Evolutionary conservation across 2,888 invertebrate species (phyloP).

Genomic region (Tetranychus piercei): DNA sequence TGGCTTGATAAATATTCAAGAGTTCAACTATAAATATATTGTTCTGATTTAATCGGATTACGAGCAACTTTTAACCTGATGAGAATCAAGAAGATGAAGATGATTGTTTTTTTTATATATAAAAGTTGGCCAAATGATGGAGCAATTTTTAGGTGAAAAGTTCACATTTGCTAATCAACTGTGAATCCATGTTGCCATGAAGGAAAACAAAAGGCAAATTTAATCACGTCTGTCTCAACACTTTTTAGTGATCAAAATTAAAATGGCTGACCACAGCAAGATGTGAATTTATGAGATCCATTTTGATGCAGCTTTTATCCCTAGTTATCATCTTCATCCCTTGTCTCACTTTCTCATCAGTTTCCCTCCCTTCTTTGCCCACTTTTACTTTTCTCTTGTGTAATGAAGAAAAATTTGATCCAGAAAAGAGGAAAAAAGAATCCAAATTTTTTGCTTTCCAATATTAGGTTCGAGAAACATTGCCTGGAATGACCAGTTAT

Average conservation of each 20-base stretch:
- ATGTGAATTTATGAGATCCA: not conserved
- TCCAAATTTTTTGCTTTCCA: not conserved
- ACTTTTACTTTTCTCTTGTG: not conserved
- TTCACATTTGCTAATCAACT: too few species aligned
- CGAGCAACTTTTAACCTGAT: not conserved
- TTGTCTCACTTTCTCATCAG: not conserved
- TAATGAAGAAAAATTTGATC: conserved; percentile 1
- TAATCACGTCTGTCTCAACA: not conserved
- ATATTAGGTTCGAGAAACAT: too few species aligned
- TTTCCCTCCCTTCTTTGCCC: not conserved
- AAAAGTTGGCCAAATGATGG: too few species aligned
- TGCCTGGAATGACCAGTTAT: too few species aligned
- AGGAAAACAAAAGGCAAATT: not conserved
- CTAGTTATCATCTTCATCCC: not conserved
- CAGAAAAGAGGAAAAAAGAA: not conserved
- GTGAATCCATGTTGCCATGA: too few species aligned
- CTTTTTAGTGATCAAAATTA: not conserved
- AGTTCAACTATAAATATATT: not conserved
- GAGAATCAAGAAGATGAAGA: not conserved
- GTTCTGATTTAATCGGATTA: not conserved
- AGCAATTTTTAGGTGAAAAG: too few species aligned
- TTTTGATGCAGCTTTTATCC: not conserved
- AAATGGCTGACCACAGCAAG: conserved; percentile 1
- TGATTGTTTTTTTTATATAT: too few species aligned
- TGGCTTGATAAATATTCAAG: not conserved